A percentile compares a stretch with the other conserved stretches of the same genome.
Evolutionary conservation across 1,140 invertebrate species (phyloP).

Genomic region (Bombus confusus): DNA sequence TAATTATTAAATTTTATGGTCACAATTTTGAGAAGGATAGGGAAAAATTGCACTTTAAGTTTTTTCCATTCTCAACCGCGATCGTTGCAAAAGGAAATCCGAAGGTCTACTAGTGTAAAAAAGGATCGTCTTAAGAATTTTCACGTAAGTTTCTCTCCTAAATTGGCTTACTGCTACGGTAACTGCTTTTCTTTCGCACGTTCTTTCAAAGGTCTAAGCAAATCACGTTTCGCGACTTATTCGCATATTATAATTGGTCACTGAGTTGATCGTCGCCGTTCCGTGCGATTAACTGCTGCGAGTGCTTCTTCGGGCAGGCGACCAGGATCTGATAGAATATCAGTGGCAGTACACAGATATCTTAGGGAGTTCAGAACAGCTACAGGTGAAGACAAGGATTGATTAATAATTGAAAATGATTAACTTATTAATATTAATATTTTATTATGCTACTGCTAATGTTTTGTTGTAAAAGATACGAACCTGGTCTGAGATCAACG

Average conservation of each 20-base stretch:
- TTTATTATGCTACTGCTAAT: not conserved
- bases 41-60: slow-evolving; percentile 59
- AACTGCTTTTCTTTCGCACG: slow-evolving; percentile 54
- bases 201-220: slow-evolving; percentile 43
- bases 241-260: slow-evolving; percentile 61
- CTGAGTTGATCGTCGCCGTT: slow-evolving; percentile 75
- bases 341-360: slow-evolving; percentile 95
- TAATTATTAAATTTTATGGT: slow-evolving; percentile 2
- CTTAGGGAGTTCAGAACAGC: slow-evolving; percentile 96
- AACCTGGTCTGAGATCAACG: slow-evolving; percentile 95
- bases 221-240: slow-evolving; percentile 39
- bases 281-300: slow-evolving; percentile 82
- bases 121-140: slow-evolving; percentile 26
- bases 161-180: slow-evolving; percentile 62
- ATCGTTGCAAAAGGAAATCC: slow-evolving; percentile 8
- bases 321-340: slow-evolving; percentile 94
- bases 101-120: slow-evolving; percentile 4
- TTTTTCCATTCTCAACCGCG: slow-evolving; percentile 17
- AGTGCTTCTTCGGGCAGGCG: slow-evolving; percentile 93
- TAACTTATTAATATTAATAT: not conserved
- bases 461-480: slow-evolving; percentile 45
- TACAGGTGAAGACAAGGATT: slow-evolving; percentile 79
- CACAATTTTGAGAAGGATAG: slow-evolving; percentile 31
- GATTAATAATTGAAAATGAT: not conserved
- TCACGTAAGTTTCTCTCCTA: slow-evolving; percentile 38